These are phyloP conservation scores for Typhlichthys subterraneus DNA, from an alignment of 2,797 vertebrate species.

Conservation along the genomic window DNA sequence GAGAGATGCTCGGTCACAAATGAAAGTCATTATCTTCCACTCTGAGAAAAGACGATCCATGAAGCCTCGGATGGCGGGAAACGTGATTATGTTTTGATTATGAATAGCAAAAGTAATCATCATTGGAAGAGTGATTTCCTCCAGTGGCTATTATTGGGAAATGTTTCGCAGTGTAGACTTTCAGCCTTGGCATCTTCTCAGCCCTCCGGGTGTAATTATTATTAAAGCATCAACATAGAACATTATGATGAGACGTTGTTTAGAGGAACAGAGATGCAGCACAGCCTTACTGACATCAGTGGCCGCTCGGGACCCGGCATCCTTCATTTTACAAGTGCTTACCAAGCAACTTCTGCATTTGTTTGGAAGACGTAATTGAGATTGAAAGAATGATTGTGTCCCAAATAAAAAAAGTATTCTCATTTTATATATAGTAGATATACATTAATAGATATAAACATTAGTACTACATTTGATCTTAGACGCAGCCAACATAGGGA, in stretches of 20 bases:
- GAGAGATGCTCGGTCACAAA: constrained; percentile 33
- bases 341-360: constrained; percentile 53
- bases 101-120: constrained; percentile 48
- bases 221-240: constrained; percentile 16
- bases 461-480: not conserved
- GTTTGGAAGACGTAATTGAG: constrained; percentile 43
- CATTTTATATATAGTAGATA: too few relatives aligned
- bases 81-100: constrained; percentile 36
- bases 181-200: constrained; percentile 47
- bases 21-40: constrained; percentile 37
- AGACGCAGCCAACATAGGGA: constrained; percentile 40
- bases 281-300: constrained; percentile 26
- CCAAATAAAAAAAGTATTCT: constrained; percentile 37
- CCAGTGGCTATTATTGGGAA: constrained; percentile 22
- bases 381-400: constrained; percentile 37
- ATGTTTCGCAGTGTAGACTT: constrained; percentile 33
- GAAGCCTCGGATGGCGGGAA: constrained; percentile 34
- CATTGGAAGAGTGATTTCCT: constrained; percentile 30
- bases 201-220: constrained; percentile 34
- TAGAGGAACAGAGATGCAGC: constrained; percentile 53
- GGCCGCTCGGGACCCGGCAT: constrained; percentile 33
- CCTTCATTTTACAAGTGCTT: constrained; percentile 46
- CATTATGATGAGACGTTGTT: constrained; percentile 44
- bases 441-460: constrained; percentile 15
- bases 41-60: constrained; percentile 40